Evolutionary conservation across 2,113 vertebrate species (phyloP).

Genomic region (Calyptomena viridis): DNA sequence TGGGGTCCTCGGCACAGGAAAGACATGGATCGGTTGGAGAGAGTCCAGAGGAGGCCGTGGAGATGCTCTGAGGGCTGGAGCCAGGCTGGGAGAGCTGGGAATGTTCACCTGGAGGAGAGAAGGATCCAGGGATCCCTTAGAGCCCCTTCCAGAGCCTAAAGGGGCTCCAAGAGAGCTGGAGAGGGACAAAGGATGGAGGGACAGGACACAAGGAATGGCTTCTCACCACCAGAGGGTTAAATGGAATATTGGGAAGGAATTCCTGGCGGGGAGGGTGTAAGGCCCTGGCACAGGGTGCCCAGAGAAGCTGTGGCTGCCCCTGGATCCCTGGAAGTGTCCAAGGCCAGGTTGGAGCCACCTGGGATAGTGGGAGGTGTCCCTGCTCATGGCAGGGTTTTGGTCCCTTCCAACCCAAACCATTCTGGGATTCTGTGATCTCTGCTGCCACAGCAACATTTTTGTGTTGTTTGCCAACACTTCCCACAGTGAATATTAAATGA

Average conservation of each 20-base stretch:
- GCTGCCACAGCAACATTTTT: neutral
- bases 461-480: neutral
- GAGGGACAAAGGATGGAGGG: neutral
- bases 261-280: rapidly evolving
- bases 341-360: neutral
- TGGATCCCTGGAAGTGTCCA: neutral
- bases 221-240: neutral
- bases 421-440: neutral
- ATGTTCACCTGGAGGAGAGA: neutral
- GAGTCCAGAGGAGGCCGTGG: neutral
- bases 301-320: neutral
- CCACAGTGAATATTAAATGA: neutral
- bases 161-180: neutral
- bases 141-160: rapidly evolving
- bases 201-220: neutral
- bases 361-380: neutral
- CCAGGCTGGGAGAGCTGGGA: neutral
- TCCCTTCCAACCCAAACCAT: neutral
- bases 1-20: neutral
- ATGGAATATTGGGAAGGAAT: neutral
- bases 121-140: neutral
- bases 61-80: neutral
- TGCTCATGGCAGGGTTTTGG: neutral
- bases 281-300: neutral
- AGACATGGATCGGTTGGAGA: neutral